These are phyloP conservation scores for Rhabdomys dilectus DNA, from an alignment of 2,113 vertebrate species.

Conservation along the genomic window DNA sequence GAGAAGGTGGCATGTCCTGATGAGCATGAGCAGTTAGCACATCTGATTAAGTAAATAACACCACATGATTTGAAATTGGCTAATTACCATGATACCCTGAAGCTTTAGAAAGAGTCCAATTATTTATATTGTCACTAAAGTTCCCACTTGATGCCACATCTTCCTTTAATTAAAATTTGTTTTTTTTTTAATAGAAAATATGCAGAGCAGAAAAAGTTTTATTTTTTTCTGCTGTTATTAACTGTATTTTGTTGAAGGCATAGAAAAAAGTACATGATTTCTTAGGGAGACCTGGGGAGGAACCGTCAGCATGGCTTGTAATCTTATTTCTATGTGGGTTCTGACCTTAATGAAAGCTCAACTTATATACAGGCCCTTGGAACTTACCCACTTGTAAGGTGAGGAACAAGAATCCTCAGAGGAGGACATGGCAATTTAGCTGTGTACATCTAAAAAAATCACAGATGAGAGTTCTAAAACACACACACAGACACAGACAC, in stretches of 20 bases:
- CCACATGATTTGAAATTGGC: constrained; percentile 50
- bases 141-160: neutral
- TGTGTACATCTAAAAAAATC: neutral
- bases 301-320: neutral
- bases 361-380: neutral
- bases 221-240: neutral
- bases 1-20: neutral
- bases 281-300: neutral
- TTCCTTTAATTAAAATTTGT: constrained; percentile 39
- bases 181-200: constrained; percentile 8
- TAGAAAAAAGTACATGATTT: neutral
- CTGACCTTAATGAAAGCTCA: neutral
- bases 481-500: too few relatives aligned
- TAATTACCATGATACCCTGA: constrained; percentile 1
- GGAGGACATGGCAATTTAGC: neutral
- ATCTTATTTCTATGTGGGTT: neutral
- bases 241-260: constrained; percentile 31
- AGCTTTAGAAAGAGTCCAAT: constrained; percentile 30
- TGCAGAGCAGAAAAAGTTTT: neutral
- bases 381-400: neutral
- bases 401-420: neutral
- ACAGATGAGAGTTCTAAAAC: neutral
- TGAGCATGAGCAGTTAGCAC: constrained; percentile 52
- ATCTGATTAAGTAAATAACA: constrained; percentile 69
- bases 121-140: constrained; percentile 45